A percentile compares a stretch with the other conserved stretches of the same genome.
phyloP scores from a whole-genome alignment of 2,888 invertebrate genomes.

The Globia sparganii region DNA sequence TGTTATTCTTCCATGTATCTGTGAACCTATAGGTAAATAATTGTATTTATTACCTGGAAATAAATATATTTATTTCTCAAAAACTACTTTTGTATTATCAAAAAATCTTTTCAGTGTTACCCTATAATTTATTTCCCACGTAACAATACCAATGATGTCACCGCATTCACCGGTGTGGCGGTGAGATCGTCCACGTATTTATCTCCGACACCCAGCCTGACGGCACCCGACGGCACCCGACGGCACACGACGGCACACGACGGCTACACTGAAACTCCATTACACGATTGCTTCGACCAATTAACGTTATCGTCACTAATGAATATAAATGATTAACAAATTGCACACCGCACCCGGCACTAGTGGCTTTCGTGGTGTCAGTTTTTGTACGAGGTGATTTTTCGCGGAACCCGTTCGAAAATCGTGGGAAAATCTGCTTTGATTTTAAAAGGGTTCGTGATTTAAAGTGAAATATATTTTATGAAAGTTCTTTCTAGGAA shows the following conservation, averaged over 20 bases:
- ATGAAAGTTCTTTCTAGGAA: background rate
- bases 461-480: conserved; percentile 1
- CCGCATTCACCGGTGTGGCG: conserved; percentile 12
- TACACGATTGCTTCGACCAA: conserved; percentile 72
- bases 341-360: conserved; percentile 33
- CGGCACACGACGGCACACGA: conserved; percentile 25
- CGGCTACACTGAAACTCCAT: conserved; percentile 71
- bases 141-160: conserved; percentile 8
- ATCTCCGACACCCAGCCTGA: conserved; percentile 40
- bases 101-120: background rate
- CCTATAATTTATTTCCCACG: conserved; percentile 5
- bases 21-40: too few relatives aligned
- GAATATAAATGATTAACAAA: conserved; percentile 68
- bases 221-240: conserved; percentile 7
- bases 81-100: background rate
- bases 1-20: background rate
- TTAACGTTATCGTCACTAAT: conserved; percentile 68
- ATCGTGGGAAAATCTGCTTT: background rate
- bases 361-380: background rate
- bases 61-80: background rate
- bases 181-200: conserved; percentile 29
- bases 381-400: conserved; percentile 26
- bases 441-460: background rate
- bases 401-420: background rate
- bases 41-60: background rate